Evolutionary conservation across 2,888 invertebrate genomes (phyloP).

Genomic region (Caenorhabditis imperialis): DNA sequence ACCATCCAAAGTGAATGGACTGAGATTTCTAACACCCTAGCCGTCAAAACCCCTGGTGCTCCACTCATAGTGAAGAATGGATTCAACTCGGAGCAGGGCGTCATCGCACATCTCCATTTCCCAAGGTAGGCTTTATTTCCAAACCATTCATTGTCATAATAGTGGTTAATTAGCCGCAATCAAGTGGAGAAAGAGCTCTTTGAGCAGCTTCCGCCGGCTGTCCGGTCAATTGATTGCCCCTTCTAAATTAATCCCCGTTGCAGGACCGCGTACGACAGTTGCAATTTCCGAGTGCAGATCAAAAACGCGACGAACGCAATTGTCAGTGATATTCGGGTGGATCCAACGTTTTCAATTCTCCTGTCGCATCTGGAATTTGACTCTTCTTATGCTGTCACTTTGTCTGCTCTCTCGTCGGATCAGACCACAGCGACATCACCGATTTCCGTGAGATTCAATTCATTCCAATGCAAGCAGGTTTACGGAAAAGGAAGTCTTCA

Average conservation of each 20-base stretch:
- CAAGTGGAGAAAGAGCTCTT: slow-evolving; percentile 31
- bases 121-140: slow-evolving; percentile 45
- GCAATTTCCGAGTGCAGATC: slow-evolving; percentile 58
- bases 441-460: slow-evolving; percentile 58
- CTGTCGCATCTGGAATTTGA: slow-evolving; percentile 66
- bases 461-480: slow-evolving; percentile 71
- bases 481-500: slow-evolving; percentile 72
- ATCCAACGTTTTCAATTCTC: slow-evolving; percentile 57
- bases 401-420: slow-evolving; percentile 54
- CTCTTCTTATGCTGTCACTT: slow-evolving; percentile 57
- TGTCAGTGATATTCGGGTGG: slow-evolving; percentile 50
- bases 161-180: slow-evolving; percentile 33
- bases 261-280: slow-evolving; percentile 62
- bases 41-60: slow-evolving; percentile 48
- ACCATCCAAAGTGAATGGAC: slow-evolving; percentile 72
- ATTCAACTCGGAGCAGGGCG: slow-evolving; percentile 70
- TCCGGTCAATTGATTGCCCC: slow-evolving; percentile 5
- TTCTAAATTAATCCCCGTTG: slow-evolving; percentile 31
- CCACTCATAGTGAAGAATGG: slow-evolving; percentile 65
- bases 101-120: slow-evolving; percentile 67
- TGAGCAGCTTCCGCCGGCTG: slow-evolving; percentile 16
- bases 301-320: slow-evolving; percentile 57
- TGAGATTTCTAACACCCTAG: slow-evolving; percentile 47
- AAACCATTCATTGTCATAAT: slow-evolving; percentile 29
- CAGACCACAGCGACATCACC: slow-evolving; percentile 34